Evolutionary conservation across 1,140 invertebrate genomes (phyloP), one percentile per base, ranked within the genome.

Genomic region (Calliphora vicina): DNA sequence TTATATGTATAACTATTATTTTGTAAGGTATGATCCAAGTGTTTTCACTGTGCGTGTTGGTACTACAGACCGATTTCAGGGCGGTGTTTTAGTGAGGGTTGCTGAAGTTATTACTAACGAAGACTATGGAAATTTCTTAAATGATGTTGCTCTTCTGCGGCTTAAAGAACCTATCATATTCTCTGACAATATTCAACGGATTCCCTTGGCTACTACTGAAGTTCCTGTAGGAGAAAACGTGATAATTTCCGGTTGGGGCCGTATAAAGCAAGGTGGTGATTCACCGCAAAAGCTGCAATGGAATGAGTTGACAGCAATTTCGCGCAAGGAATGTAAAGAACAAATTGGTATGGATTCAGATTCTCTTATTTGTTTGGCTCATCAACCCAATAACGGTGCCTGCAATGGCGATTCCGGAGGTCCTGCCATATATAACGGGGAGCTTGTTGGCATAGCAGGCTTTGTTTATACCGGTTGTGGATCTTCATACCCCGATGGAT

Each of bases 241-340:
- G 1, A 82, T 85, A 4, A 87, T 93, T 4, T 90, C 91, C 74
- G 93, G 93, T n/a, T 93, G 92, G 92, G 92, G 92, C 42, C 88
- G 82, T 80, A 85, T 87, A 15, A 84, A 83, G 25, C 83, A 84
- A 81, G 82, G 82, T 13, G 87, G 88, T 80, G 80, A 57, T 27
- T 29, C 85, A 15, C 85, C 88, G 17, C 81, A 20, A 13, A 29
- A 82, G n/a, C 35, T 85, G 13, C 78, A 85, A 71, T 84, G 61
- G 74, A 85, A 83, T 17, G 83, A 74, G 2, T 85, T 89, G 82
- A 86, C 81, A 26, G 73, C 61, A 0, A 82, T 88, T 12, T 80
- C 83, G 0, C 84, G 84, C 1, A n/a, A 29, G 0, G 81, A 85
- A 5, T 90, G 88, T 81, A 43, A 35, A 42, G 26, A n/a, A 6